Conservation (phyloP, 2,888 invertebrate species). For the Clepsis dumicolana region DNA sequence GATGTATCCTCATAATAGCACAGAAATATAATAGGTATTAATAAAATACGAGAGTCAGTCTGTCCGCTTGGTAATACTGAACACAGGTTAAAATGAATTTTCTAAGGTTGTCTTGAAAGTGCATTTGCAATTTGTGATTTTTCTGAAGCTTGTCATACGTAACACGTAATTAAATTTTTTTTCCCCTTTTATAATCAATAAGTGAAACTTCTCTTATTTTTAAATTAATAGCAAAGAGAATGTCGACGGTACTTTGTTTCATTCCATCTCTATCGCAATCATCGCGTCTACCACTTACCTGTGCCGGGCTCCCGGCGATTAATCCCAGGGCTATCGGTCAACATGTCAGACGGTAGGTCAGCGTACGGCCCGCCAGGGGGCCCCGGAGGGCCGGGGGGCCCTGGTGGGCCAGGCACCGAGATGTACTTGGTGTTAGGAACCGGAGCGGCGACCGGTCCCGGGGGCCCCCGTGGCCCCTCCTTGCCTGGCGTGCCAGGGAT, state of each 20-base stretch:
- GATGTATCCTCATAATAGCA: neutral
- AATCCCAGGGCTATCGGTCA: constrained; percentile 77
- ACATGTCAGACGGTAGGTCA: constrained; percentile 70
- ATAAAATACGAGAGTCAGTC: too few species aligned
- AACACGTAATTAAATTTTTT: too few species aligned
- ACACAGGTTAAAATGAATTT: too few species aligned
- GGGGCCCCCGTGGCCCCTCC: constrained; percentile 88
- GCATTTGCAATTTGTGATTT: too few species aligned
- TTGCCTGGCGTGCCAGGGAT: constrained; percentile 77
- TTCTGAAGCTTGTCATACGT: too few species aligned
- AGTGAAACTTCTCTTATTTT: neutral
- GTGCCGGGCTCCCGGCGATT: constrained; percentile 68
- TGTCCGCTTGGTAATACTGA: too few species aligned
- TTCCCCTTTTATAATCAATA: too few species aligned
- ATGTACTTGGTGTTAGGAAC: constrained; percentile 87
- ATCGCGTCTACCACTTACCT: constrained; percentile 54
- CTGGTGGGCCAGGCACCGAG: constrained; percentile 91
- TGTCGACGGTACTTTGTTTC: neutral
- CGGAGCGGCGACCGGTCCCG: constrained; percentile 86
- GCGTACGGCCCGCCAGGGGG: constrained; percentile 57
- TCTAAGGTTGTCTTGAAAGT: too few species aligned
- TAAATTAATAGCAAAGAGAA: neutral
- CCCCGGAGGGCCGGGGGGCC: constrained; percentile 89
- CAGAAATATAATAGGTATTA: too few species aligned
- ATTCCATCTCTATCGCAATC: constrained; percentile 14